These are phyloP conservation scores for Tenualosa ilisha DNA, from an alignment of 2,797 vertebrate genomes.

Conservation along the genomic window DNA sequence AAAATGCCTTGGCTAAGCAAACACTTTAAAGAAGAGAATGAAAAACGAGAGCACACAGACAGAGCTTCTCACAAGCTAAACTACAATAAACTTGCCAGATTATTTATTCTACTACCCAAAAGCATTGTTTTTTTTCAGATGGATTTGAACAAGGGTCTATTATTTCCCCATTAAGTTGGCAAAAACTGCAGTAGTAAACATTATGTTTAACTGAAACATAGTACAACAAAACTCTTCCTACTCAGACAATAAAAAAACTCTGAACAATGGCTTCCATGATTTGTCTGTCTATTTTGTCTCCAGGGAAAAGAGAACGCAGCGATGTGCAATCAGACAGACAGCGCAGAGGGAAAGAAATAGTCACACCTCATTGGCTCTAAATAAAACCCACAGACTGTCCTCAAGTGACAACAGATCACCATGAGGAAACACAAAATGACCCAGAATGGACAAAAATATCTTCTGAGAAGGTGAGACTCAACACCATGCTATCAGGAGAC, in stretches of 20 bases:
- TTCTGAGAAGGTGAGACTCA: slow-evolving; percentile 13
- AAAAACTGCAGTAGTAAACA: not conserved
- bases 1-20: not conserved
- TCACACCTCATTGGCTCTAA: slow-evolving; percentile 57
- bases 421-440: slow-evolving; percentile 40
- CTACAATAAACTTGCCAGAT: not conserved
- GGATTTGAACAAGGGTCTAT: not conserved
- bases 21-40: not conserved
- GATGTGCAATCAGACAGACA: slow-evolving; percentile 50
- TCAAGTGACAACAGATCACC: slow-evolving; percentile 47
- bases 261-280: slow-evolving; percentile 1
- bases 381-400: slow-evolving; percentile 55
- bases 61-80: not conserved
- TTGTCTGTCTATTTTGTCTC: not conserved
- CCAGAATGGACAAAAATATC: slow-evolving; percentile 20
- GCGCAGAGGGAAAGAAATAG: slow-evolving; percentile 43
- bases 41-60: not conserved
- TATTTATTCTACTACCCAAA: not conserved
- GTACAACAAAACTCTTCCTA: not conserved
- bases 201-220: not conserved
- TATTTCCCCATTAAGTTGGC: not conserved
- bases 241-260: not conserved
- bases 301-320: slow-evolving; percentile 23
- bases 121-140: not conserved
- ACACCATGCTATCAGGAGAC: not conserved